Evolutionary conservation across 2,113 vertebrate species (phyloP).

Genomic region (Mionectes macconnelli): DNA sequence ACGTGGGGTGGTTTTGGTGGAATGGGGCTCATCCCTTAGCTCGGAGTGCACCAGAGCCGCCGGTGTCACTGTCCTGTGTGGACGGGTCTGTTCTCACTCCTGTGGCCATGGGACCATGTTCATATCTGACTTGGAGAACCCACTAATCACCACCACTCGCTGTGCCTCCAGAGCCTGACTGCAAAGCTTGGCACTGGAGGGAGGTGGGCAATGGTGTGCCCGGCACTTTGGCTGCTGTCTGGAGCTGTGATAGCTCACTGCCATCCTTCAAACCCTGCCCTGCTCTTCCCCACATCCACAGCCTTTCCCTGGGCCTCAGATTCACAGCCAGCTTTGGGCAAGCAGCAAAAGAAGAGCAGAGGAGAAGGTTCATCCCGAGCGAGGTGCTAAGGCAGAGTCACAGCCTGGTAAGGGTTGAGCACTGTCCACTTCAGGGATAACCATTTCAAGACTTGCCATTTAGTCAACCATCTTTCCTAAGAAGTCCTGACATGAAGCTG

Average conservation of each 20-base stretch:
- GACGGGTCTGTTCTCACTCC: fast-evolving
- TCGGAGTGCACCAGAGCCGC: neutral
- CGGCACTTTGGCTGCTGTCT: neutral
- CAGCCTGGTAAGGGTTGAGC: neutral
- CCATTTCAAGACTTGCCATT: neutral
- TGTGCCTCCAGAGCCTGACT: neutral
- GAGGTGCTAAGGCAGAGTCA: neutral
- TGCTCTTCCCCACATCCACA: neutral
- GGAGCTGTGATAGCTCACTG: neutral
- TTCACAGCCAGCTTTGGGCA: neutral
- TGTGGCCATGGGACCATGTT: neutral
- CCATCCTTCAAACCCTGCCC: neutral
- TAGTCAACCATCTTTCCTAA: neutral
- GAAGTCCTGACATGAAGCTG: neutral
- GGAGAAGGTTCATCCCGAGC: neutral
- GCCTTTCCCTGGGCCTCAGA: neutral
- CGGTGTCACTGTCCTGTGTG: neutral
- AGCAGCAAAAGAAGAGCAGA: neutral
- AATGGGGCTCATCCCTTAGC: neutral
- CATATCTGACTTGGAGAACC: neutral
- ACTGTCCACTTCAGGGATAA: neutral
- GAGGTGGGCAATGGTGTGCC: neutral
- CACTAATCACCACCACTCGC: neutral
- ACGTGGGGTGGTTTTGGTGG: neutral
- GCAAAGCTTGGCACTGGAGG: neutral